Evolutionary conservation across 1,140 invertebrate species (phyloP), one percentile per base, ranked within the genome.

Genomic region (Zaprionus ghesquierei): DNA sequence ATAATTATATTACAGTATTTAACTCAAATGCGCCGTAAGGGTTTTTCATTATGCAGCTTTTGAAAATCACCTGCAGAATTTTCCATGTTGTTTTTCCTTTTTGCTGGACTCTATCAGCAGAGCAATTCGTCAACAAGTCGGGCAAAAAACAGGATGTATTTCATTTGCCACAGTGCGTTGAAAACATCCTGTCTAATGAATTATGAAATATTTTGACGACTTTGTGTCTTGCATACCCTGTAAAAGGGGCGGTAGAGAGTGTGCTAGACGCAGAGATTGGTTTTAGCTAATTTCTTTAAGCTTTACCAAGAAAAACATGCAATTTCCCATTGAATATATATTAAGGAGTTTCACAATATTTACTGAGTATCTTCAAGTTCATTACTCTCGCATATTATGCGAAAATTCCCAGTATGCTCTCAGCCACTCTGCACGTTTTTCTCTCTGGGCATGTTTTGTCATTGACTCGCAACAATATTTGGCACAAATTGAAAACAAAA

Each of bases 401-500:
- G 2, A 12, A 22, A 46, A 12, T 2, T 10, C n/a, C 18, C 2
- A n/a, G 5, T 1, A 12, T 51, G 25, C 2, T 51, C 9, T 27
- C 12, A 15, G 49, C 8, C n/a, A n/a, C n/a, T n/a, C n/a, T n/a
- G n/a, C n/a, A n/a, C 23, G 49, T 27, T 8, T 20, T n/a, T n/a
- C 5, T 49, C 3, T 29, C 31, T 33, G 18, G 10, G 13, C 20
- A 12, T 58, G 27, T 66, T 58, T 58, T 22, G 27, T 49, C 55
- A 49, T 66, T 66, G 44, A 60, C n/a, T 60, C 31, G 44, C 44
- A 68, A 49, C 22, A 38, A 63, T 38, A 64, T 55, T 61, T 61
- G 38, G 22, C 23, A 27, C 33, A 64, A 73, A 73, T 69, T 69
- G 70, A 69, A 54, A 55, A 65, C 33, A 73, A 66, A 46, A 66